Base-by-base conservation (phyloP, 2,113 vertebrate species). In the Anoura caudifer region DNA sequence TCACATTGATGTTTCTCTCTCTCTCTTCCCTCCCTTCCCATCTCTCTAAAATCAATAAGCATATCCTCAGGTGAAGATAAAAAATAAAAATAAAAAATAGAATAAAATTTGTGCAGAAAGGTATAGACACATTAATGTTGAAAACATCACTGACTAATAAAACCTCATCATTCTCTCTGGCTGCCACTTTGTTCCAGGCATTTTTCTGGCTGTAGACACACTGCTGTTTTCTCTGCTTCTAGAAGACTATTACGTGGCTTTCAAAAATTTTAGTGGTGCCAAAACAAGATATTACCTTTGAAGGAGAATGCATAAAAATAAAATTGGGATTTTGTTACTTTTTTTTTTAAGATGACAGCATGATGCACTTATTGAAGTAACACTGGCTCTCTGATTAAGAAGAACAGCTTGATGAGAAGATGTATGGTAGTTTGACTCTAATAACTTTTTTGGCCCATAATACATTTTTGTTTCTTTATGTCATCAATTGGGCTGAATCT, bases 401-500 rank as follows among this genome's bases (percentile, higher is more conserved):
- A 33, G 13, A 83, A 65, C 63, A 83, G 65, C 38, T 69, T 94
- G 65, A 45, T 15, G 52, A 63, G 36, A 77, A 88, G 59, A 86
- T 41, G 26, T 2, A 72, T 1, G 9, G 10, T 28, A 63, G 28
- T 97, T 69, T 85, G 56, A 91, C 70, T 22, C 45, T 76, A 50
- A 77, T 50, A 50, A 50, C 75, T n/a, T 76, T 75, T 52, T 45
- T 50, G 9, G 4, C 13, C 47, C 56, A 63, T 45, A 79, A 95
- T 77, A 90, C 94, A 79, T 80, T 87, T 87, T 91, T 79, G 86
- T 93, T 94, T 73, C 59, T 89, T 85, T 54, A 61, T 93, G 50
- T 91, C 56, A 77, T 79, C 89, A 89, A 77, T 81, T 59, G 50
- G 77, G 59, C 69, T 73, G 24, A 65, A n/a, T 75, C 63, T 91